These are phyloP conservation scores for Sebastes iracundus DNA, from an alignment of 2,797 vertebrate genomes.

Conservation along the genomic window DNA sequence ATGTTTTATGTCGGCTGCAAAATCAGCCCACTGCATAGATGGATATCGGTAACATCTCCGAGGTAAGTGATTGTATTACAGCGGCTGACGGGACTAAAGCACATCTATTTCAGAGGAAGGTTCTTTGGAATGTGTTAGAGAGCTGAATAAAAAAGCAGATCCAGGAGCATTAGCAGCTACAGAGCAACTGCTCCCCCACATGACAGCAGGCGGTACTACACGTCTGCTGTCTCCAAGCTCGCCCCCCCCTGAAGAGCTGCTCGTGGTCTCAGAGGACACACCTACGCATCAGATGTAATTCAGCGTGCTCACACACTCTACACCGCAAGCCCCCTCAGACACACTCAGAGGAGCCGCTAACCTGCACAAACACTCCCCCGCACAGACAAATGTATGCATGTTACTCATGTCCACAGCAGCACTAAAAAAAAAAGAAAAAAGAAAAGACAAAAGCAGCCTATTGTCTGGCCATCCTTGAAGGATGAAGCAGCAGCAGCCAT, in stretches of 20 bases:
- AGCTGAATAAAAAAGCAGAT: constrained; percentile 52
- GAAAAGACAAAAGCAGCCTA: background rate
- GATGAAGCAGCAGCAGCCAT: background rate
- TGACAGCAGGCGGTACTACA: constrained; percentile 35
- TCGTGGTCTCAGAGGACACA: constrained; percentile 35
- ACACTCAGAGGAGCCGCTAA: background rate
- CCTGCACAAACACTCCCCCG: constrained; percentile 18
- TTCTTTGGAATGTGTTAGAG: constrained; percentile 49
- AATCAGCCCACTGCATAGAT: constrained; percentile 38
- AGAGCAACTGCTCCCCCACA: constrained; percentile 71
- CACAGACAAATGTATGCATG: background rate
- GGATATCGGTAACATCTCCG: constrained; percentile 59
- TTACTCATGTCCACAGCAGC: background rate
- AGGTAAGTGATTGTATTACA: constrained; percentile 69
- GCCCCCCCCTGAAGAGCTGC: background rate
- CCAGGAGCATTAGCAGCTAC: constrained; percentile 12
- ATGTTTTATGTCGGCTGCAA: constrained; percentile 32
- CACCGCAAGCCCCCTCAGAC: background rate
- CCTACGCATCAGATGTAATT: constrained; percentile 59
- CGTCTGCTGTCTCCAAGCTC: background rate
- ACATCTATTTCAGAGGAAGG: constrained; percentile 67
- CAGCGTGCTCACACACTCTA: constrained; percentile 3
- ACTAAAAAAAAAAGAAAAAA: background rate
- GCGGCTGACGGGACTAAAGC: constrained; percentile 56
- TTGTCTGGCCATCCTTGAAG: background rate